Percentiles rank a stretch among this genome's conserved stretches.
Conservation (phyloP, 1,140 invertebrate genomes). For the Listronotus oregonensis region DNA sequence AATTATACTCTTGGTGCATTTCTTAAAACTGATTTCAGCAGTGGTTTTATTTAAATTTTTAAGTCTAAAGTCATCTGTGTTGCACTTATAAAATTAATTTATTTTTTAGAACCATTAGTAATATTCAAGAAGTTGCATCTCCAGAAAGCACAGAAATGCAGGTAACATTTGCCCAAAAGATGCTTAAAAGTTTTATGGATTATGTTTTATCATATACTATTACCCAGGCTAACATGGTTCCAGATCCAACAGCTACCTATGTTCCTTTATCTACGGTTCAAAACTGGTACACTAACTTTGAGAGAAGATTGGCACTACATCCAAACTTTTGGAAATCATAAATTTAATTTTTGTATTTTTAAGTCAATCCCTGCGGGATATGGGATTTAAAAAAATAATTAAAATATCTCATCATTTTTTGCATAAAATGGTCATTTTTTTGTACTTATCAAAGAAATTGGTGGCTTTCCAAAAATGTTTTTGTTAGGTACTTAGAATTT, state of each 20-base stretch:
- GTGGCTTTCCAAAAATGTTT: too few relatives aligned
- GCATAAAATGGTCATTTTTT: too few relatives aligned
- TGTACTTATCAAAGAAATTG: too few relatives aligned
- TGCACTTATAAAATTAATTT: too few relatives aligned
- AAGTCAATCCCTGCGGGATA: too few relatives aligned
- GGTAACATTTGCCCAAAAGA: slow-evolving; percentile 87
- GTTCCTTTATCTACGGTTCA: slow-evolving; percentile 86
- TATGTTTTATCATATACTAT: slow-evolving; percentile 88
- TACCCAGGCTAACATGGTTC: slow-evolving; percentile 77
- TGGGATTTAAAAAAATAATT: too few relatives aligned
- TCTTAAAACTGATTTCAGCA: too few relatives aligned
- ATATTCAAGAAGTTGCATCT: slow-evolving; percentile 50
- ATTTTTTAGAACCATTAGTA: slow-evolving; percentile 50
- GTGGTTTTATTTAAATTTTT: too few relatives aligned
- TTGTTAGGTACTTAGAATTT: too few relatives aligned
- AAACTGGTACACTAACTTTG: slow-evolving; percentile 93
- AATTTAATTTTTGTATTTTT: slow-evolving; percentile 17
- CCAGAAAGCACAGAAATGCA: slow-evolving; percentile 67
- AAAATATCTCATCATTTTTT: too few relatives aligned
- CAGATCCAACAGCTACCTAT: slow-evolving; percentile 80
- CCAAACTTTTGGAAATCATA: slow-evolving; percentile 92
- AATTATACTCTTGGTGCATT: too few relatives aligned
- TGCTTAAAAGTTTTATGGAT: slow-evolving; percentile 92
- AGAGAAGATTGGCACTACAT: slow-evolving; percentile 85
- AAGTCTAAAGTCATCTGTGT: too few relatives aligned